phyloP scores from a whole-genome alignment of 2,888 invertebrate genomes.

The Formica aserva region DNA sequence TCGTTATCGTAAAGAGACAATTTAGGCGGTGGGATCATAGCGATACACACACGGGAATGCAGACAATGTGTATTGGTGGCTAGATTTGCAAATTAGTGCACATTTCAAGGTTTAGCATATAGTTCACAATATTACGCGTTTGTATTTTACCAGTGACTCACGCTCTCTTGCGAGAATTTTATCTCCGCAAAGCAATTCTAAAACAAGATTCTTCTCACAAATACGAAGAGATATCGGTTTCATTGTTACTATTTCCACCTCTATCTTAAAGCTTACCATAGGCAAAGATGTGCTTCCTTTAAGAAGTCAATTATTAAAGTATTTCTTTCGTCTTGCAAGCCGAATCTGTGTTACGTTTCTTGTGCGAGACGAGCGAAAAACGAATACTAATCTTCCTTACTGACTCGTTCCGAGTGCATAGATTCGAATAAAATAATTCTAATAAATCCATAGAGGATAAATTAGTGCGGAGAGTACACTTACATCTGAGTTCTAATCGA shows the following conservation, averaged over 20 bases:
- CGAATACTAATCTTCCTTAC: constrained; percentile 63
- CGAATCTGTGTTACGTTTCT: constrained; percentile 51
- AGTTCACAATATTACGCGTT: constrained; percentile 68
- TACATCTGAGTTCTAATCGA: constrained; percentile 58
- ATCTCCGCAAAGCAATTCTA: constrained; percentile 64
- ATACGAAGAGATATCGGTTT: constrained; percentile 52
- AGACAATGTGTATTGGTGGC: constrained; percentile 90
- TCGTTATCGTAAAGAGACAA: constrained; percentile 63
- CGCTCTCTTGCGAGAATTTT: constrained; percentile 59
- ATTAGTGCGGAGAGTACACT: constrained; percentile 63
- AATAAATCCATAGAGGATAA: constrained; percentile 44
- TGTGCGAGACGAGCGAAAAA: constrained; percentile 47
- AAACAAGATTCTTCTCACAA: constrained; percentile 54
- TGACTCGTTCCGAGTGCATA: constrained; percentile 54
- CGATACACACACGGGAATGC: constrained; percentile 84
- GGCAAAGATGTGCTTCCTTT: constrained; percentile 73
- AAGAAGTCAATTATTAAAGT: constrained; percentile 70
- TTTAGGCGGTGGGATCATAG: constrained; percentile 72
- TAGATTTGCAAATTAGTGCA: constrained; percentile 83
- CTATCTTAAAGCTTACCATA: constrained; percentile 58
- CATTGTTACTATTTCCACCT: constrained; percentile 64
- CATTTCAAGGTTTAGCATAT: constrained; percentile 71
- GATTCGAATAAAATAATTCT: constrained; percentile 55
- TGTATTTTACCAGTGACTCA: constrained; percentile 57
- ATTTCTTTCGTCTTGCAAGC: constrained; percentile 58